These are phyloP conservation scores for Diabrotica balteata DNA, from an alignment of 2,888 invertebrate genomes.

Conservation along the genomic window DNA sequence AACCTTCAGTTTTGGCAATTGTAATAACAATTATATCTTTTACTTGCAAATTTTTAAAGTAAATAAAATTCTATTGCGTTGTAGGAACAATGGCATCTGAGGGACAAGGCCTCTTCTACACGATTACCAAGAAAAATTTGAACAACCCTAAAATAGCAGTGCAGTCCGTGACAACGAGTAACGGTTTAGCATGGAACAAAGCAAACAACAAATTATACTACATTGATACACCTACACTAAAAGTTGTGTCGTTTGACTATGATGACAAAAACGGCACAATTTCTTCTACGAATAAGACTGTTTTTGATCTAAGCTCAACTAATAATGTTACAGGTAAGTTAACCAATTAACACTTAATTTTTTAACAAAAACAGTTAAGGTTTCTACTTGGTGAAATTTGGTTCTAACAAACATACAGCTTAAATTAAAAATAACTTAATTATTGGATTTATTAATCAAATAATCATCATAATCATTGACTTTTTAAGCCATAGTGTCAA, in stretches of 20 bases:
- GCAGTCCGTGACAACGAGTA: conserved; percentile 70
- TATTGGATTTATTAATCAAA: no score
- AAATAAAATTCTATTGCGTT: conserved; percentile 13
- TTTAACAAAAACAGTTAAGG: no score
- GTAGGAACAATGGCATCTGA: conserved; percentile 72
- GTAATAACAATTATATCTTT: no score
- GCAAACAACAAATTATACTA: conserved; percentile 78
- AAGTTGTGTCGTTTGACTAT: conserved; percentile 75
- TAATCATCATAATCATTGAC: no score
- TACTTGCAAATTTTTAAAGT: no score
- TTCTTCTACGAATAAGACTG: conserved; percentile 35
- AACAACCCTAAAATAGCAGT: conserved; percentile 48
- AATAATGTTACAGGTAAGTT: conserved; percentile 28
- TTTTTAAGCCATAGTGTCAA: no score
- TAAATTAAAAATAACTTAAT: no score
- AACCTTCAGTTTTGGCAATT: no score
- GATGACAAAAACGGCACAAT: conserved; percentile 66
- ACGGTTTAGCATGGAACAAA: conserved; percentile 79
- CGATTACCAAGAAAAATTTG: conserved; percentile 59
- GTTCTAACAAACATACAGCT: no score
- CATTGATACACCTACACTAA: conserved; percentile 74
- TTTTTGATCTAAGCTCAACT: conserved; percentile 37
- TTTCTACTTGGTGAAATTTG: no score
- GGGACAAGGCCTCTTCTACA: conserved; percentile 61
- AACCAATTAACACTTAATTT: no score